Percentiles rank a stretch among this genome's conserved stretches.
Conservation (phyloP, 2,797 vertebrate genomes). For the Syncerus caffer region DNA sequence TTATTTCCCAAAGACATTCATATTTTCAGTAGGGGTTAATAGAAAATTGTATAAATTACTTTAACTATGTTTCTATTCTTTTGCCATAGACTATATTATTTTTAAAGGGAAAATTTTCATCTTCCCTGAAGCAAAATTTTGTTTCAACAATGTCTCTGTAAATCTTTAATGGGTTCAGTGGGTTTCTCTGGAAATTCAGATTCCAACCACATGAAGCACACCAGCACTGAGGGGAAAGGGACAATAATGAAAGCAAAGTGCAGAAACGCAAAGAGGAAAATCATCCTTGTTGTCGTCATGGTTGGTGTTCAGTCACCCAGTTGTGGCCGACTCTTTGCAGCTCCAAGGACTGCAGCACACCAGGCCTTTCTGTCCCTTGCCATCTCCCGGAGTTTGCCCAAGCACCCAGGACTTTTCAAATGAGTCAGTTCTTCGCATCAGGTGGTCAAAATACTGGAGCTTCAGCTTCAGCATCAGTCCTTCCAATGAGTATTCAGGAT, state of each 20-base stretch:
- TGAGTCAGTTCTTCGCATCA: background rate
- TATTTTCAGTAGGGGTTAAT: background rate
- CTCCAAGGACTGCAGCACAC: no score
- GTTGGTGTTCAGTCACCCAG: accelerated
- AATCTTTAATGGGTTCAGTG: background rate
- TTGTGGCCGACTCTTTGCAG: accelerated
- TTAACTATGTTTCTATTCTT: background rate
- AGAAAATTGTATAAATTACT: background rate
- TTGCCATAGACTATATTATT: background rate
- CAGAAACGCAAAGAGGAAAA: background rate
- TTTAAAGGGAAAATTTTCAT: background rate
- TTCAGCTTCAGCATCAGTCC: background rate
- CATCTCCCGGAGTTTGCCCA: background rate
- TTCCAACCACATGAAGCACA: background rate
- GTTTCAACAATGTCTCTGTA: background rate
- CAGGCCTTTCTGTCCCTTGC: background rate
- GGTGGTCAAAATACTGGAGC: background rate
- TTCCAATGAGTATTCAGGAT: background rate
- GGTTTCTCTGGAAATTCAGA: background rate
- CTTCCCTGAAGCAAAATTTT: background rate
- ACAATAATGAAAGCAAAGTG: accelerated
- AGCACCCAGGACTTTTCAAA: background rate
- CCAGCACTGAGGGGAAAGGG: background rate
- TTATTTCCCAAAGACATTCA: background rate
- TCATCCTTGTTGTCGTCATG: accelerated